Evolutionary conservation across 2,888 invertebrate genomes (phyloP).

Genomic region (Eupithecia exiguata): DNA sequence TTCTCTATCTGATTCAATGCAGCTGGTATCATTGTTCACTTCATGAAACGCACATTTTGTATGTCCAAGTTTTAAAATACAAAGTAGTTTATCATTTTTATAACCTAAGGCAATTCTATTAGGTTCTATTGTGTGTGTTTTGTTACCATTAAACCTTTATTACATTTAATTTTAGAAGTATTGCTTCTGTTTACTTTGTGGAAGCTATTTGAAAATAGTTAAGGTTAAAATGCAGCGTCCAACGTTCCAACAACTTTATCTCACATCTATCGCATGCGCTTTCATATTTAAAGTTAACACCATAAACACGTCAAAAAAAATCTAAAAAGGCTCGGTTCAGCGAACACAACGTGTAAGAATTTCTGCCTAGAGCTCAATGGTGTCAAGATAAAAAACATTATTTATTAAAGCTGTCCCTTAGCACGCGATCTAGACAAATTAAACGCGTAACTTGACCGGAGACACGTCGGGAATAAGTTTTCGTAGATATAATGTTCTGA

Average conservation of each 20-base stretch:
- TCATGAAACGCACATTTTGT: conserved; percentile 60
- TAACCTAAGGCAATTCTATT: conserved; percentile 49
- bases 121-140: conserved; percentile 46
- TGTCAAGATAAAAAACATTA: conserved; percentile 79
- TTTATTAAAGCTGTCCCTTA: conserved; percentile 73
- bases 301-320: conserved; percentile 53
- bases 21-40: conserved; percentile 71
- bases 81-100: conserved; percentile 61
- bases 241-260: conserved; percentile 41
- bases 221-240: background rate
- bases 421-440: conserved; percentile 82
- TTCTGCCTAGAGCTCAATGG: conserved; percentile 71
- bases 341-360: conserved; percentile 78
- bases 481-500: conserved; percentile 62
- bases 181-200: conserved; percentile 24
- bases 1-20: conserved; percentile 52
- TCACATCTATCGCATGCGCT: conserved; percentile 43
- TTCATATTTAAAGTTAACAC: conserved; percentile 51
- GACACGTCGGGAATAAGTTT: conserved; percentile 59
- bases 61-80: conserved; percentile 48
- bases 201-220: conserved; percentile 17
- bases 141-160: conserved; percentile 51
- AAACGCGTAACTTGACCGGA: conserved; percentile 78
- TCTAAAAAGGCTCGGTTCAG: conserved; percentile 69
- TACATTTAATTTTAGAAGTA: conserved; percentile 26